Conservation (phyloP, 2,888 invertebrate genomes). For the Drosophila hamatofila region DNA sequence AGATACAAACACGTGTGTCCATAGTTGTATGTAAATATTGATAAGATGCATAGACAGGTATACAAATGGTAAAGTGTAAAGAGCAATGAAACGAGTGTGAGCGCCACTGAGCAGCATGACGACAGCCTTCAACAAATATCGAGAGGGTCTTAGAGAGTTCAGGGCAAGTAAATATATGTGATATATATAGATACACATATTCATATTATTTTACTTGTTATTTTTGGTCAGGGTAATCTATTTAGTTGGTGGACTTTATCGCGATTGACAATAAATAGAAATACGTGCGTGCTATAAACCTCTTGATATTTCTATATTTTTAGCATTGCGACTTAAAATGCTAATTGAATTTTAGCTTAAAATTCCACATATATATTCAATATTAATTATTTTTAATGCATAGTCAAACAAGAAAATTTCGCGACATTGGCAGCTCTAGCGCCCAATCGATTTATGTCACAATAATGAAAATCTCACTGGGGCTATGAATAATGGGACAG, state of each 20-base stretch:
- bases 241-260: slow-evolving; percentile 45
- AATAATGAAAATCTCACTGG: slow-evolving; percentile 27
- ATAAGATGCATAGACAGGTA: slow-evolving; percentile 57
- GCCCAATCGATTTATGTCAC: slow-evolving; percentile 73
- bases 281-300: slow-evolving; percentile 13
- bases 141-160: slow-evolving; percentile 25
- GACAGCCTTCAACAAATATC: slow-evolving; percentile 46
- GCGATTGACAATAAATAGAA: slow-evolving; percentile 57
- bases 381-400: slow-evolving; percentile 69
- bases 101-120: slow-evolving; percentile 32
- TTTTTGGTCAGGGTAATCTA: slow-evolving; percentile 47
- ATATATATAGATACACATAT: slow-evolving; percentile 9
- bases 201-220: slow-evolving; percentile 3
- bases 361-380: slow-evolving; percentile 52
- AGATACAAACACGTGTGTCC: slow-evolving; percentile 22
- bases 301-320: slow-evolving; percentile 44
- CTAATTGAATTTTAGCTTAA: slow-evolving; percentile 68
- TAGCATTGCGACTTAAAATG: slow-evolving; percentile 57
- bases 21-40: slow-evolving; percentile 78
- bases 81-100: slow-evolving; percentile 14
- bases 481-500: slow-evolving; percentile 64
- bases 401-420: slow-evolving; percentile 53
- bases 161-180: slow-evolving; percentile 30
- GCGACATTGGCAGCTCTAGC: slow-evolving; percentile 24
- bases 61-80: slow-evolving; percentile 26